Evolutionary conservation across 2,888 invertebrate species (phyloP).

Genomic region (Diogma glabrata): DNA sequence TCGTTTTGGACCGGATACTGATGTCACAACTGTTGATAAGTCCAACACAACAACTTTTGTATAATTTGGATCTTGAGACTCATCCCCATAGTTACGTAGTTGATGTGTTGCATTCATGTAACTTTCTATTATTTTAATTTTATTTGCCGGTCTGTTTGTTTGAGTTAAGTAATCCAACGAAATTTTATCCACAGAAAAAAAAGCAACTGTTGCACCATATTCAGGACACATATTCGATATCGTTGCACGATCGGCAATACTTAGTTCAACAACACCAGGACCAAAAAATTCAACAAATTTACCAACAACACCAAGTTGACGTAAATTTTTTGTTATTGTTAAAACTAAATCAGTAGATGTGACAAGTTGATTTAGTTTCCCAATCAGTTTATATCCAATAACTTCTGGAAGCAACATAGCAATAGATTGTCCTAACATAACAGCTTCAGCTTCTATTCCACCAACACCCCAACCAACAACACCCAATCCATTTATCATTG

Average conservation of each 20-base stretch:
- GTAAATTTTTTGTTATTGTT: conserved; percentile 90
- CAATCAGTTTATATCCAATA: conserved; percentile 83
- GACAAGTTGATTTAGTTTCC: conserved; percentile 65
- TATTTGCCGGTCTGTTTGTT: conserved; percentile 69
- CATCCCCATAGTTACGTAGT: conserved; percentile 68
- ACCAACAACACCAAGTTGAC: conserved; percentile 91
- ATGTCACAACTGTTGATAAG: conserved; percentile 78
- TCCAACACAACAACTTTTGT: conserved; percentile 73
- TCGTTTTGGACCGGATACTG: conserved; percentile 92
- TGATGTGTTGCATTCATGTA: conserved; percentile 75
- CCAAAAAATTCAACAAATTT: conserved; percentile 99
- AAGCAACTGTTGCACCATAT: conserved; percentile 94
- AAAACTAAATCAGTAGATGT: conserved; percentile 96
- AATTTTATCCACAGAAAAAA: conserved; percentile 79
- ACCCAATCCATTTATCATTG: conserved; percentile 96
- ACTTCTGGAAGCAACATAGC: conserved; percentile 94
- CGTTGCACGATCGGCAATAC: conserved; percentile 94
- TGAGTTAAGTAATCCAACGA: conserved; percentile 76
- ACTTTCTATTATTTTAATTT: conserved; percentile 62
- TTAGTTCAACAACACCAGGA: conserved; percentile 77
- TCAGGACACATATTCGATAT: conserved; percentile 99
- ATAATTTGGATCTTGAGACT: conserved; percentile 69
- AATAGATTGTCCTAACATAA: conserved; percentile 96
- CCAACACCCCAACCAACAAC: conserved; percentile 96
- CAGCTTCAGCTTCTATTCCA: conserved; percentile 97